phyloP scores from a whole-genome alignment of 2,113 vertebrate genomes.

The Buteo buteo region DNA sequence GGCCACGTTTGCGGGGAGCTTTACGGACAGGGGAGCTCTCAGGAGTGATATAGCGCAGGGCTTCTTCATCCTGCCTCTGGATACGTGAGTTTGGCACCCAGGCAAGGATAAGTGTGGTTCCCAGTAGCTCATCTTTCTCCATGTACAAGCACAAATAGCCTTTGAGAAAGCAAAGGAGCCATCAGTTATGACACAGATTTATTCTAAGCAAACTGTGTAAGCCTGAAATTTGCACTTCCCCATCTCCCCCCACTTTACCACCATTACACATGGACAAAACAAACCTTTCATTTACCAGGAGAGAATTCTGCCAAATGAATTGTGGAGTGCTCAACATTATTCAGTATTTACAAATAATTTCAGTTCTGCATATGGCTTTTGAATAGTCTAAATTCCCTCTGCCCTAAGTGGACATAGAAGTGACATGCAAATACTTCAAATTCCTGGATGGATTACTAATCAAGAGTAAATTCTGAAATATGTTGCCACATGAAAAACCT shows the following conservation, averaged over 20 bases:
- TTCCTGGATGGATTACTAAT: neutral
- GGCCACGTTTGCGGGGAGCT: conserved; percentile 75
- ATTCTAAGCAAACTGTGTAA: accelerated
- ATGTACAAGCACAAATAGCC: conserved; percentile 93
- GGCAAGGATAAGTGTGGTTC: conserved; percentile 89
- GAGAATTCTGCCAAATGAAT: neutral
- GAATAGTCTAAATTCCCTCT: neutral
- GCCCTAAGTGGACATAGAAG: neutral
- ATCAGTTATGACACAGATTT: accelerated
- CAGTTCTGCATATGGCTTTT: neutral
- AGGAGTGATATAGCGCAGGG: conserved; percentile 90
- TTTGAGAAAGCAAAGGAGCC: conserved; percentile 52
- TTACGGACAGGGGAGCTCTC: conserved; percentile 93
- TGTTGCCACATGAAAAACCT: neutral
- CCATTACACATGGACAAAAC: neutral
- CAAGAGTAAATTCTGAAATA: neutral
- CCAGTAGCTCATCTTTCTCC: conserved; percentile 94
- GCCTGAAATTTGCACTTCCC: neutral
- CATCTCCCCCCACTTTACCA: accelerated
- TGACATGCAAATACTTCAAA: neutral
- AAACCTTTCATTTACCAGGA: neutral
- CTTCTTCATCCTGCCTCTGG: conserved; percentile 94
- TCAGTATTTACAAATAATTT: neutral
- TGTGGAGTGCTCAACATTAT: neutral
- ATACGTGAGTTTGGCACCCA: conserved; percentile 98